Evolutionary conservation across 2,113 vertebrate species (phyloP).

Genomic region (Sceloporus tristichus): DNA sequence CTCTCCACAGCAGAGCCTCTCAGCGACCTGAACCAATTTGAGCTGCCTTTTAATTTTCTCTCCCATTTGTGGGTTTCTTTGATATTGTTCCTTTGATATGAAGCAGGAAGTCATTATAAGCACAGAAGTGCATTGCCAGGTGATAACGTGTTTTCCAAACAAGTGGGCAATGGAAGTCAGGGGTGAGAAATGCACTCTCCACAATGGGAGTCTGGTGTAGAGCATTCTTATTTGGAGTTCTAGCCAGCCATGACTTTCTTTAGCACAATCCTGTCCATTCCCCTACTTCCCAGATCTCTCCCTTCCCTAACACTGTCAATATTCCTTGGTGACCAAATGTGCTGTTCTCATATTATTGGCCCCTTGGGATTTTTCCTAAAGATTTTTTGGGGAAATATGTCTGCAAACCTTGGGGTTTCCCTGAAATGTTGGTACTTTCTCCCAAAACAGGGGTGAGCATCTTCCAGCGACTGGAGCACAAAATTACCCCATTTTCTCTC

Average conservation of each 20-base stretch:
- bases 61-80: slow-evolving; percentile 57
- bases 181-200: neutral
- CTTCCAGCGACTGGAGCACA: too few species aligned
- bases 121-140: slow-evolving; percentile 58
- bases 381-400: neutral
- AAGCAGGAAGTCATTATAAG: slow-evolving; percentile 52
- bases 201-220: neutral
- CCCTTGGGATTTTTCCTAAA: neutral
- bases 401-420: neutral
- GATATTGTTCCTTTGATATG: slow-evolving; percentile 63
- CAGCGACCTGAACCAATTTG: slow-evolving; percentile 60
- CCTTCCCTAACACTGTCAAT: neutral
- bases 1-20: slow-evolving; percentile 58
- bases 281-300: neutral
- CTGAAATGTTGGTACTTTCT: neutral
- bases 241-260: neutral
- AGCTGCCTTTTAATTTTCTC: slow-evolving; percentile 59
- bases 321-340: neutral
- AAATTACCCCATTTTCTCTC: too few species aligned
- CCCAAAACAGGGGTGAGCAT: neutral
- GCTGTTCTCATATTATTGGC: neutral
- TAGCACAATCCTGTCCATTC: neutral
- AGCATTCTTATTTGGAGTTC: too few species aligned
- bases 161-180: neutral
- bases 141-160: slow-evolving; percentile 63